These are phyloP conservation scores for Aphrophora alni DNA, from an alignment of 2,888 invertebrate genomes.

Conservation along the genomic window DNA sequence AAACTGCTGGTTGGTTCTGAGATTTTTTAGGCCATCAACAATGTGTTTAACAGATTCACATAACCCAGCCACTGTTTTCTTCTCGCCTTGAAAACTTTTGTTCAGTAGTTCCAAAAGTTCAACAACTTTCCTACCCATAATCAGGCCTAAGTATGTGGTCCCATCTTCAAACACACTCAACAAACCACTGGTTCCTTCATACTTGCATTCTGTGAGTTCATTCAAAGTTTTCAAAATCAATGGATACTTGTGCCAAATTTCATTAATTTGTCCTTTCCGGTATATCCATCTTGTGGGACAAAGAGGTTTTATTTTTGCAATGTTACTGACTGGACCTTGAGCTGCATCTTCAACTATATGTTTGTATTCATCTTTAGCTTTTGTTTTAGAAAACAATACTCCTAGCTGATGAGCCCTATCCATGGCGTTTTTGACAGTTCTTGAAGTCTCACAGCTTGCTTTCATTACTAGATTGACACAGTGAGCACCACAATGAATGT, in stretches of 20 bases:
- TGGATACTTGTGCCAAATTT: background rate
- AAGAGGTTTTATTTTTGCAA: slow-evolving; percentile 14
- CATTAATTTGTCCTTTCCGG: background rate
- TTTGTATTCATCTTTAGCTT: background rate
- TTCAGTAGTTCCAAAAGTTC: background rate
- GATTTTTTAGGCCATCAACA: background rate
- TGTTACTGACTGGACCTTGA: background rate
- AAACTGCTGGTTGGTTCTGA: background rate
- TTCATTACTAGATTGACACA: background rate
- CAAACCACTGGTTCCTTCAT: slow-evolving; percentile 15
- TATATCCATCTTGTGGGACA: slow-evolving; percentile 9
- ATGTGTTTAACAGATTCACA: background rate
- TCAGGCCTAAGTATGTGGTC: background rate
- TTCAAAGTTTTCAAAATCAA: background rate
- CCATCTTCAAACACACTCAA: slow-evolving; percentile 17
- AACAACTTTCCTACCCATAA: background rate
- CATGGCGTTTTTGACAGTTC: background rate
- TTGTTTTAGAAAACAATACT: background rate
- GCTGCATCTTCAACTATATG: background rate
- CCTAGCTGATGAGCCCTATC: background rate
- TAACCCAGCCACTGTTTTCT: background rate
- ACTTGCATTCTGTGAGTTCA: background rate
- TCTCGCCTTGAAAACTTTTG: background rate
- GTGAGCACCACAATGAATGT: background rate
- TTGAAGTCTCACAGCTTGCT: background rate